These are phyloP conservation scores for Notolabrus celidotus DNA, from an alignment of 2,797 vertebrate genomes.

Conservation along the genomic window DNA sequence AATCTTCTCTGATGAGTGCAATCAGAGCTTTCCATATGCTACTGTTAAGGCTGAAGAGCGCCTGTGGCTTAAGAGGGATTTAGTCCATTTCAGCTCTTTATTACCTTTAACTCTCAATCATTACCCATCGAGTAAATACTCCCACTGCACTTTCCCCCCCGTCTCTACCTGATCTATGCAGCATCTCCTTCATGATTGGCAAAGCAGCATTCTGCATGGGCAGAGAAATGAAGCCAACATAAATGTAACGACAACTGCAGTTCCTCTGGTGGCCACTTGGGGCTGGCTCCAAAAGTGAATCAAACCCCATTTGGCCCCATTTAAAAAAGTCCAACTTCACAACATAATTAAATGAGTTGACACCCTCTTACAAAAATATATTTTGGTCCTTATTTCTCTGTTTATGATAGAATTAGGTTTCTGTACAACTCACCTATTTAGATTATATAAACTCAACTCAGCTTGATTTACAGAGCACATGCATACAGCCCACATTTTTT, in stretches of 20 bases:
- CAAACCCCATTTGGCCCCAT: not conserved
- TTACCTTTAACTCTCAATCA: constrained; percentile 29
- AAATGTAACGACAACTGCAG: not conserved
- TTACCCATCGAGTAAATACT: constrained; percentile 34
- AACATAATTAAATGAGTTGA: too few relatives aligned
- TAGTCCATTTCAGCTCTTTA: constrained; percentile 12
- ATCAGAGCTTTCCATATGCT: constrained; percentile 1
- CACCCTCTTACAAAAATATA: too few relatives aligned
- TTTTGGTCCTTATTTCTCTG: too few relatives aligned
- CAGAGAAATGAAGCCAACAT: too few relatives aligned
- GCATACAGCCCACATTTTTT: too few relatives aligned
- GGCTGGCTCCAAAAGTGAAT: not conserved
- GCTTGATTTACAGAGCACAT: too few relatives aligned
- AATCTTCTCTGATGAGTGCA: constrained; percentile 12
- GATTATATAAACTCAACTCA: too few relatives aligned
- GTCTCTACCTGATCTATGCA: not conserved
- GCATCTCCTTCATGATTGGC: not conserved
- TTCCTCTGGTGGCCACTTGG: not conserved
- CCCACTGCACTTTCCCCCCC: not conserved
- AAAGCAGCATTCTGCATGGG: too few relatives aligned
- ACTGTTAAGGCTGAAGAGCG: constrained; percentile 20
- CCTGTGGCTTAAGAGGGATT: constrained; percentile 37
- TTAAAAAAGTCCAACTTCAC: not conserved
- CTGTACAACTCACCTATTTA: too few relatives aligned
- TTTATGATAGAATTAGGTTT: too few relatives aligned